These are phyloP conservation scores for Drosophila sproati DNA, from an alignment of 1,140 invertebrate species.

Conservation along the genomic window DNA sequence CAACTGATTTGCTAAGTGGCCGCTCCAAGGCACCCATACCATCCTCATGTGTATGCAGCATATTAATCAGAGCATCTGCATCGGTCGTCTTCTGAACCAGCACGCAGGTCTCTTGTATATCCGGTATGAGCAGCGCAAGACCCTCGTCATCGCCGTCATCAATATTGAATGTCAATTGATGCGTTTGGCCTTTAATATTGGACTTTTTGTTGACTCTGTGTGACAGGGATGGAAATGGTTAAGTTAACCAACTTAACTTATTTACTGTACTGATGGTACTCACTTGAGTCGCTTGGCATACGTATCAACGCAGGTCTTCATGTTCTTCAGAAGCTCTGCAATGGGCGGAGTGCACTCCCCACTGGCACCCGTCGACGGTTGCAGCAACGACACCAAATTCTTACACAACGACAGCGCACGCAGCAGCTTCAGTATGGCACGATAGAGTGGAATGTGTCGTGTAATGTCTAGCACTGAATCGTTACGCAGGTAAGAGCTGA, in stretches of 20 bases:
- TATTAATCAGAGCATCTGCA: constrained; percentile 83
- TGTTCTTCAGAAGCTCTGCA: constrained; percentile 90
- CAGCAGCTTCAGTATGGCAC: constrained; percentile 92
- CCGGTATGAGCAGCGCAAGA: constrained; percentile 93
- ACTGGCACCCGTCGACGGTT: constrained; percentile 85
- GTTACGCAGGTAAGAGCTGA: constrained; percentile 96
- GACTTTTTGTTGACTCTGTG: constrained; percentile 84
- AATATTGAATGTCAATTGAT: constrained; percentile 80
- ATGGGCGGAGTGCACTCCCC: constrained; percentile 86
- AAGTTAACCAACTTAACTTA: neutral
- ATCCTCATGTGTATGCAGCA: constrained; percentile 78
- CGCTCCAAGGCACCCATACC: constrained; percentile 84
- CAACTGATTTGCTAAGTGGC: constrained; percentile 86
- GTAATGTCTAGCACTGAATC: constrained; percentile 98
- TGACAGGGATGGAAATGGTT: neutral
- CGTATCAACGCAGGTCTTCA: constrained; percentile 96
- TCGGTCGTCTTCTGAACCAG: constrained; percentile 90
- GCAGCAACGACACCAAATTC: constrained; percentile 88
- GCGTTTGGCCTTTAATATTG: constrained; percentile 83
- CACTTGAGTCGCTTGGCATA: constrained; percentile 93
- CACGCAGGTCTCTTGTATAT: constrained; percentile 93
- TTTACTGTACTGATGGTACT: constrained; percentile 52
- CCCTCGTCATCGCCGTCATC: constrained; percentile 91
- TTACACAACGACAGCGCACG: constrained; percentile 91
- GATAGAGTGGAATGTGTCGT: constrained; percentile 95